phyloP scores from a whole-genome alignment of 1,140 invertebrate species.

The Habropoda laboriosa region DNA sequence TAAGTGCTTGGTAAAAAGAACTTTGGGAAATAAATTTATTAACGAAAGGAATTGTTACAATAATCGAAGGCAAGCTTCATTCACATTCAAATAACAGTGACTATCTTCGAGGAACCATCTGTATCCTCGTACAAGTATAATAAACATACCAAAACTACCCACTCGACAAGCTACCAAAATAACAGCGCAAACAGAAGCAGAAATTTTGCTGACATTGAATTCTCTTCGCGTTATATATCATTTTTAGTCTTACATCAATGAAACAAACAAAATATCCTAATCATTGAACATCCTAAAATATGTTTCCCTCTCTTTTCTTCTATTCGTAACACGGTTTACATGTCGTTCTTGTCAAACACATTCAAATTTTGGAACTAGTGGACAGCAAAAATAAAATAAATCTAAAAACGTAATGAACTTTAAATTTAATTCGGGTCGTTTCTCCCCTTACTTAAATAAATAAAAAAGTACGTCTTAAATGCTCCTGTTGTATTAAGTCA shows the following conservation, averaged over 20 bases:
- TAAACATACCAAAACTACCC: slow-evolving; percentile 37
- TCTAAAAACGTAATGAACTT: too few species aligned
- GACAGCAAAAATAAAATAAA: too few species aligned
- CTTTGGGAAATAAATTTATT: not conserved
- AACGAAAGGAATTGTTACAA: not conserved
- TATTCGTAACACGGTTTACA: too few species aligned
- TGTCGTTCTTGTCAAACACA: too few species aligned
- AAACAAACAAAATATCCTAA: not conserved
- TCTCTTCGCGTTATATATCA: not conserved
- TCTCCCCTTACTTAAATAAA: not conserved
- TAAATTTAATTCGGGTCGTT: too few species aligned
- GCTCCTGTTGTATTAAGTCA: not conserved
- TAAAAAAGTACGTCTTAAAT: not conserved
- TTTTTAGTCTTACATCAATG: not conserved
- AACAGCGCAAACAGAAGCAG: slow-evolving; percentile 21
- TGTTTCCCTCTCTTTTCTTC: not conserved
- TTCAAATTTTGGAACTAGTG: too few species aligned
- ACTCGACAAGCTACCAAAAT: slow-evolving; percentile 41
- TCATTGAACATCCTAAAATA: not conserved
- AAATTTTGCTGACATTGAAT: slow-evolving; percentile 30
- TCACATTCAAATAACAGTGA: not conserved
- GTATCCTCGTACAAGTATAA: slow-evolving; percentile 19
- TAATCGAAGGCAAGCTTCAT: slow-evolving; percentile 15
- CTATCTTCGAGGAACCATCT: slow-evolving; percentile 33
- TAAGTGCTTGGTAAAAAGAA: not conserved